Evolutionary conservation across 1,140 invertebrate species (phyloP), one percentile per base, ranked within the genome.

Genomic region (Colletes latitarsis): DNA sequence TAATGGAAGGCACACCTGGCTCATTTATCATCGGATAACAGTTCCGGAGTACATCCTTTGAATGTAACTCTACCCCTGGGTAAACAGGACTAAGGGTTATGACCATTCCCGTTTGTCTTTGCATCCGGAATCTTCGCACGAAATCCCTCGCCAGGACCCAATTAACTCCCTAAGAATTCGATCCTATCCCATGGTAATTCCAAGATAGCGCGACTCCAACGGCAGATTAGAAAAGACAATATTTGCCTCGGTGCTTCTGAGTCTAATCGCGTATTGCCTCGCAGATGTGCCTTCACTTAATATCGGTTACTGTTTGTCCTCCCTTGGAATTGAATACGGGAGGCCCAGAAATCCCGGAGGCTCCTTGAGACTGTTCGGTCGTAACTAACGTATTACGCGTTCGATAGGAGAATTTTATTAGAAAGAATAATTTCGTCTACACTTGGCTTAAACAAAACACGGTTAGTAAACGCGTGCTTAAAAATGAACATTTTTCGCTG

Each of bases 81-180:
- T 77, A 83, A 87, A 86, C 84, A 87, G 77, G 74, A 77, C 78
- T 81, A 77, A 84, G 84, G 84, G 84, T 89, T 88, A 89, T 88
- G 85, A 84, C 79, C 81, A 67, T 77, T 67, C 78, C 64, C 80
- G 83, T 85, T 90, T 88, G 83, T 84, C 82, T 85, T 86, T 74
- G 75, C 71, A 73, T 80, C 75, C 77, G 82, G 84, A 89, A 89
- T 89, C 82, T 88, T 88, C 66, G 64, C 76, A 49, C 76, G 76
- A 84, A 88, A 86, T 88, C 83, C 77, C 79, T 77, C 76, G 83
- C 87, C 84, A 86, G 84, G 77, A 84, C 88, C 89, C 89, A 91
- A 91, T 91, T 91, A 91, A 91, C 89, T 88, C 83, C 77, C 82
- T 86, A 86, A 88, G 88, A 88, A 89, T 86, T 86, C 84, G 85